Percentiles rank a stretch among this genome's conserved stretches.
These are phyloP conservation scores for Muntiacus reevesi DNA, from an alignment of 2,113 vertebrate genomes.

Conservation along the genomic window DNA sequence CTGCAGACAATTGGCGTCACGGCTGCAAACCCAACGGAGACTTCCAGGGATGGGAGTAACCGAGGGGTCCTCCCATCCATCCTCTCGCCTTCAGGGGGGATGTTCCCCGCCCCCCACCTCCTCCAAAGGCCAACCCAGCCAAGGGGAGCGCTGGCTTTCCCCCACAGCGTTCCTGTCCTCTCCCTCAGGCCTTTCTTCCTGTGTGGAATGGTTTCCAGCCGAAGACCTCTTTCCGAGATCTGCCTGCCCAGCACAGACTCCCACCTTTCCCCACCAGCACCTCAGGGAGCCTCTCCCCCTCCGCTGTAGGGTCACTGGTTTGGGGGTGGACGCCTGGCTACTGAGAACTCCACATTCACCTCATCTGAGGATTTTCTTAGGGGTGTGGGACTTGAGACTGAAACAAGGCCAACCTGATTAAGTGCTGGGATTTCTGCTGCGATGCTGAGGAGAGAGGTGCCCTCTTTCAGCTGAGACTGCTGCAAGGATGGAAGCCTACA, in stretches of 20 bases:
- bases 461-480: background rate
- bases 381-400: no score
- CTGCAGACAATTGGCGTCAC: conserved; percentile 43
- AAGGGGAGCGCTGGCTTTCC: background rate
- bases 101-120: background rate
- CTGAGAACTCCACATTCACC: rapidly evolving
- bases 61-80: background rate
- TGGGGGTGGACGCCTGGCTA: background rate
- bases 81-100: background rate
- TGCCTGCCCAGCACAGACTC: rapidly evolving
- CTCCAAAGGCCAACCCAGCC: background rate
- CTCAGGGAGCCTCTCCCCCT: background rate
- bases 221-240: background rate
- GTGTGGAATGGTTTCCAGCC: background rate
- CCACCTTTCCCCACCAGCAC: no score
- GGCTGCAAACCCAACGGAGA: background rate
- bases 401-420: no score
- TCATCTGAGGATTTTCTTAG: background rate
- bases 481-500: background rate
- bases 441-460: background rate
- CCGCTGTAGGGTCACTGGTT: background rate
- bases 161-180: background rate
- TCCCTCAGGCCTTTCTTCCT: background rate
- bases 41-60: conserved; percentile 37
- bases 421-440: background rate